These are phyloP conservation scores for Clanis bilineata DNA, from an alignment of 2,888 invertebrate species.

Conservation along the genomic window DNA sequence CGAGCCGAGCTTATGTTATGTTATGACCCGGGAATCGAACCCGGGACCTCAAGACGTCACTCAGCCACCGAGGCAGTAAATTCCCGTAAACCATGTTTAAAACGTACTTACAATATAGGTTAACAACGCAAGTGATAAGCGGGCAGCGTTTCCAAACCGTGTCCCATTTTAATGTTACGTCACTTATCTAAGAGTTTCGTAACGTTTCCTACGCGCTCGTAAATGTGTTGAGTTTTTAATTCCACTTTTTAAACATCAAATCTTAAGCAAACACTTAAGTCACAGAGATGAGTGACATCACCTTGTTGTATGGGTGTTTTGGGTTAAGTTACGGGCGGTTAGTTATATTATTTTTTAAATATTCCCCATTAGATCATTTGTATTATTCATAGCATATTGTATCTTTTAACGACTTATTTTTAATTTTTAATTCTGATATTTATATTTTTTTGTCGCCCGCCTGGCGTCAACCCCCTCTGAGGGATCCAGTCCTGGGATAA, in stretches of 20 bases:
- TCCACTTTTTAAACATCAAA: slow-evolving; percentile 43
- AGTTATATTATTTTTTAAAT: neutral
- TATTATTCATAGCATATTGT: too few species aligned
- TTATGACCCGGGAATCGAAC: too few species aligned
- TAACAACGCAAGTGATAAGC: slow-evolving; percentile 5
- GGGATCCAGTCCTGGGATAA: too few species aligned
- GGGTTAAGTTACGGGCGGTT: neutral
- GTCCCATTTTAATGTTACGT: slow-evolving; percentile 9
- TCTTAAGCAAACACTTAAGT: slow-evolving; percentile 45
- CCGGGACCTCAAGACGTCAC: too few species aligned
- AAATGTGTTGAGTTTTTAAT: slow-evolving; percentile 39
- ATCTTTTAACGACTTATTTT: too few species aligned
- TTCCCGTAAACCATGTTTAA: too few species aligned
- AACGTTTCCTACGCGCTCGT: slow-evolving; percentile 32
- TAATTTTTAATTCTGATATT: too few species aligned
- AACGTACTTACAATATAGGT: neutral
- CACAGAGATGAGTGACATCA: slow-evolving; percentile 54
- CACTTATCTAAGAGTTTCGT: slow-evolving; percentile 30
- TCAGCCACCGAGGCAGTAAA: too few species aligned
- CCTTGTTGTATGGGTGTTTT: slow-evolving; percentile 26
- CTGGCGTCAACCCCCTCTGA: too few species aligned
- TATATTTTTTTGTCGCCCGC: too few species aligned
- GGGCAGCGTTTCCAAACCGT: neutral
- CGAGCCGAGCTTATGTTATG: too few species aligned
- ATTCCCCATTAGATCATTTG: too few species aligned